These are phyloP conservation scores for Phocides pigmalion DNA, from an alignment of 1,140 invertebrate genomes.

Conservation along the genomic window DNA sequence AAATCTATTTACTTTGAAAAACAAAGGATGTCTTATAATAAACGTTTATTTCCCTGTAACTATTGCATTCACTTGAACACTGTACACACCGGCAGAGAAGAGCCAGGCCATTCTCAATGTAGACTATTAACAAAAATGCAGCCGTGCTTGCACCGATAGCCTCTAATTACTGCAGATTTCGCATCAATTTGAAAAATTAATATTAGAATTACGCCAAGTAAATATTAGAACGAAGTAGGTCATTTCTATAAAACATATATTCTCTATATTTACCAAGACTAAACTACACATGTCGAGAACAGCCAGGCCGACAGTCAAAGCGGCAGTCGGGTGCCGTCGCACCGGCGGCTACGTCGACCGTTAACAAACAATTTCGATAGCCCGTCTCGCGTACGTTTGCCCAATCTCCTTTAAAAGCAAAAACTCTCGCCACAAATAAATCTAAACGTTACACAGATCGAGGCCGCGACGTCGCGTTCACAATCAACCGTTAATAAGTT, in stretches of 20 bases:
- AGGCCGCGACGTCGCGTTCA: conserved; percentile 43
- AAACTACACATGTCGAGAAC: conserved; percentile 3
- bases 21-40: conserved; percentile 8
- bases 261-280: background rate
- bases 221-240: background rate
- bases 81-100: background rate
- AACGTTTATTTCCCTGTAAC: conserved; percentile 19
- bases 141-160: conserved; percentile 7
- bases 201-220: conserved; percentile 1
- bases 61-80: conserved; percentile 25
- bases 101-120: conserved; percentile 10
- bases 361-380: background rate
- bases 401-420: conserved; percentile 70
- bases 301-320: background rate
- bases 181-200: conserved; percentile 6
- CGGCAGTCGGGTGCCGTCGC: background rate
- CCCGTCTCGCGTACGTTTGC: conserved; percentile 39
- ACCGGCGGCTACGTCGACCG: background rate
- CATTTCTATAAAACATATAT: background rate
- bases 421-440: conserved; percentile 76
- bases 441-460: conserved; percentile 70
- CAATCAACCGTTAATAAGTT: conserved; percentile 22
- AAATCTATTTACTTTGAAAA: conserved; percentile 21
- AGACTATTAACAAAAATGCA: conserved; percentile 3
- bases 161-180: conserved; percentile 13